A percentile compares a stretch with the other conserved stretches of the same genome.
These are phyloP conservation scores for Astreopora myriophthalma DNA, from an alignment of 64 coral and sea anemone species.

Conservation along the genomic window DNA sequence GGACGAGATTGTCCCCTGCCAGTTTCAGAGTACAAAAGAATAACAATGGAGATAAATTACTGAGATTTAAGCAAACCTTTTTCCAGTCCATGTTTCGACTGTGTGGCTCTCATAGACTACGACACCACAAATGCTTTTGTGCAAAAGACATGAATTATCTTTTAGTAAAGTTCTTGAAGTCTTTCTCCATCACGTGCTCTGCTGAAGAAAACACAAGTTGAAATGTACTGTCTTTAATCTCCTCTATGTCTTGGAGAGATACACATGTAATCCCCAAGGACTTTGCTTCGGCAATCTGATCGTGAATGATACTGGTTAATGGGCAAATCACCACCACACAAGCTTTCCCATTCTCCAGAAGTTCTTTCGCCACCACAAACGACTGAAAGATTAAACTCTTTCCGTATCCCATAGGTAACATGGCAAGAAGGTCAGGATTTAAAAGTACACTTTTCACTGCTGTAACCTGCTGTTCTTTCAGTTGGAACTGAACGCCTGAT, in stretches of 20 bases:
- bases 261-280: not conserved
- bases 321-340: not conserved
- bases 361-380: too few relatives aligned
- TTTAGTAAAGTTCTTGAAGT: not conserved
- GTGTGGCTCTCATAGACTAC: slow-evolving; percentile 22
- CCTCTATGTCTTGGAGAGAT: not conserved
- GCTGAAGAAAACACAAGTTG: not conserved
- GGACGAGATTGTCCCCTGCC: not conserved
- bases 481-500: not conserved
- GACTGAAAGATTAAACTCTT: too few relatives aligned
- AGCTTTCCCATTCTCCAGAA: too few relatives aligned
- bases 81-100: slow-evolving; percentile 14
- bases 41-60: not conserved
- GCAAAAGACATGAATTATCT: not conserved
- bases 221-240: not conserved
- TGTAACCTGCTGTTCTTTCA: not conserved
- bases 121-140: not conserved
- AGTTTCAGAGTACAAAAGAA: not conserved
- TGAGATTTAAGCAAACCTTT: not conserved
- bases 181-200: not conserved
- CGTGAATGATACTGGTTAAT: not conserved
- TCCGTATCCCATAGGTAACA: too few relatives aligned
- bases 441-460: not conserved
- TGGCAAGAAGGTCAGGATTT: not conserved
- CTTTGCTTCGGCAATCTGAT: not conserved